A percentile compares a stretch with the other conserved stretches of the same genome.
phyloP scores from a whole-genome alignment of 2,888 invertebrate species.

The Hypena proboscidalis region DNA sequence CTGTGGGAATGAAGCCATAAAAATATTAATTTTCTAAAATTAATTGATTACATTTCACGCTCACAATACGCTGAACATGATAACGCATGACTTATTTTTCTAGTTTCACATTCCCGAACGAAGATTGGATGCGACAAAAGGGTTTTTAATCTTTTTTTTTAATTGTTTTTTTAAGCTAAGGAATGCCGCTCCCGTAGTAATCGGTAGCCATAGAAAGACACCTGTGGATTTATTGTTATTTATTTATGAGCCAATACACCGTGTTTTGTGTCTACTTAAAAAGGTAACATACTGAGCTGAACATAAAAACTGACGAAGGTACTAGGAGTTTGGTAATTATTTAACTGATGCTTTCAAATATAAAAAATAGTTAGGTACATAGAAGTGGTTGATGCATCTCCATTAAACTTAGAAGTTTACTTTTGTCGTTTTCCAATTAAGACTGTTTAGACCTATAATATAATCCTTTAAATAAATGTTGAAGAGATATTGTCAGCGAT shows the following conservation, averaged over 20 bases:
- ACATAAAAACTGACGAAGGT: background rate
- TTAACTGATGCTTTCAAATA: no score
- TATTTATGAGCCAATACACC: conserved; percentile 8
- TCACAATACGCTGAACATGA: conserved; percentile 23
- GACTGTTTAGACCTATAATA: no score
- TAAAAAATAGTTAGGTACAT: no score
- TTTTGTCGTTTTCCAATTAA: no score
- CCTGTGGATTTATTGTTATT: conserved; percentile 52
- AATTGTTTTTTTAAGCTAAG: conserved; percentile 35
- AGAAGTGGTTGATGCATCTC: no score
- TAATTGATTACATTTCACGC: conserved; percentile 43
- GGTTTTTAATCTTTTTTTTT: conserved; percentile 39
- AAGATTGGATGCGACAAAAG: conserved; percentile 51
- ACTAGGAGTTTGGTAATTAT: no score
- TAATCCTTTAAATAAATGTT: no score
- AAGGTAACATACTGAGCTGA: background rate
- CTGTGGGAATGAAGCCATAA: conserved; percentile 34
- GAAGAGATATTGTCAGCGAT: no score
- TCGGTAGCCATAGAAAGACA: conserved; percentile 61
- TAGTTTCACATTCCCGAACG: conserved; percentile 36
- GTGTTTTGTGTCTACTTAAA: conserved; percentile 10
- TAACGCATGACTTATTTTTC: conserved; percentile 47
- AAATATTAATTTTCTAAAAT: conserved; percentile 25
- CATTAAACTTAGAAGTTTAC: no score
- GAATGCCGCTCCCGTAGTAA: conserved; percentile 51